phyloP scores from a whole-genome alignment of 2,888 invertebrate species.

The Epirrita christyi region DNA sequence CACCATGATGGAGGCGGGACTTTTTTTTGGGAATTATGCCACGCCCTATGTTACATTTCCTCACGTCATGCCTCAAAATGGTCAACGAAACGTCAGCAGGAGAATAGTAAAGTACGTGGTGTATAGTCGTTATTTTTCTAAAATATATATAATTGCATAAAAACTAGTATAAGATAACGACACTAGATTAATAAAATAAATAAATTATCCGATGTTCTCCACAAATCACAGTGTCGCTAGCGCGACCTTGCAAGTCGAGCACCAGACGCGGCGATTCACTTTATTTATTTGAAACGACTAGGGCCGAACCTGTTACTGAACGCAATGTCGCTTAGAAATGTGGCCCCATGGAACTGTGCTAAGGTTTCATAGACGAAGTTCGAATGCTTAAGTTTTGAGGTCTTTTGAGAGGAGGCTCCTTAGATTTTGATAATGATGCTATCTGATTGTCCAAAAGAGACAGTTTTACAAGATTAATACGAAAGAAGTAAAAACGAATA shows the following conservation, averaged over 20 bases:
- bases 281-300: conserved; percentile 51
- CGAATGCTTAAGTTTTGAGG: background rate
- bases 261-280: conserved; percentile 54
- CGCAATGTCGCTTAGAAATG: conserved; percentile 27
- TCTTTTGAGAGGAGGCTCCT: background rate
- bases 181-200: too few relatives aligned
- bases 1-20: conserved; percentile 48
- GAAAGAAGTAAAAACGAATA: too few relatives aligned
- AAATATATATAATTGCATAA: too few relatives aligned
- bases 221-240: conserved; percentile 36
- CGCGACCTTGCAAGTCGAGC: conserved; percentile 54
- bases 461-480: too few relatives aligned
- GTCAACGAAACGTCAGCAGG: too few relatives aligned
- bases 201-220: conserved; percentile 19
- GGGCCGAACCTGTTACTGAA: conserved; percentile 29
- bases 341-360: conserved; percentile 22
- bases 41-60: background rate
- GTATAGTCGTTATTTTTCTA: too few relatives aligned
- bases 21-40: conserved; percentile 14
- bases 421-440: background rate
- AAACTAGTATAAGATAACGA: too few relatives aligned
- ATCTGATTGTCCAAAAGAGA: background rate
- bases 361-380: conserved; percentile 28
- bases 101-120: too few relatives aligned
- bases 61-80: too few relatives aligned